These are phyloP conservation scores for Gallinago jamesoni DNA, from an alignment of 2,113 vertebrate species.

Conservation along the genomic window DNA sequence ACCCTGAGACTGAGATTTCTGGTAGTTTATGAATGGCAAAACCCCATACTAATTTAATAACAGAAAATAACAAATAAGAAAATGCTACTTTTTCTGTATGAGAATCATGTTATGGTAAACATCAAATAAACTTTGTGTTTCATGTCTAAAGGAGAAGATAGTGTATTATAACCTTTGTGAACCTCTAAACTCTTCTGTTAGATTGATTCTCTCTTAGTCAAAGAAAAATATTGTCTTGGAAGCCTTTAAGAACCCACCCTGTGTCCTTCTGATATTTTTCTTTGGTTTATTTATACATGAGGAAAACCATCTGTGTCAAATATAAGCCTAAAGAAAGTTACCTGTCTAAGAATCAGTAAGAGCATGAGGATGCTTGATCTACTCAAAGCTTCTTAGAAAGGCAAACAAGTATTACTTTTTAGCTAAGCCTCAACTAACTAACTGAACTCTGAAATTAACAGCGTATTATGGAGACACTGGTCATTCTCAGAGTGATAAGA, in stretches of 20 bases:
- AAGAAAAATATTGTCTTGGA: background rate
- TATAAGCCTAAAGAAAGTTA: background rate
- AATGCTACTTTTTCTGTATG: background rate
- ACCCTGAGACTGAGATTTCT: background rate
- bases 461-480: no score
- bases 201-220: background rate
- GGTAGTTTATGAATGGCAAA: background rate
- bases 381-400: background rate
- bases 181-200: background rate
- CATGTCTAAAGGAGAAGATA: background rate
- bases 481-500: background rate
- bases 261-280: background rate
- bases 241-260: background rate
- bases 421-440: no score
- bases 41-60: background rate
- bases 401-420: background rate
- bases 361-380: background rate
- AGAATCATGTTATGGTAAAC: background rate
- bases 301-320: background rate
- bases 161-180: background rate
- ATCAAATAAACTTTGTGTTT: background rate
- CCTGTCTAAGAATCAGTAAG: background rate
- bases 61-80: background rate
- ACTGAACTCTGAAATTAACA: no score
- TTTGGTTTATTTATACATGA: background rate